Base-by-base conservation (phyloP, 2,797 vertebrate species). In the Acanthurus leucopareius region DNA sequence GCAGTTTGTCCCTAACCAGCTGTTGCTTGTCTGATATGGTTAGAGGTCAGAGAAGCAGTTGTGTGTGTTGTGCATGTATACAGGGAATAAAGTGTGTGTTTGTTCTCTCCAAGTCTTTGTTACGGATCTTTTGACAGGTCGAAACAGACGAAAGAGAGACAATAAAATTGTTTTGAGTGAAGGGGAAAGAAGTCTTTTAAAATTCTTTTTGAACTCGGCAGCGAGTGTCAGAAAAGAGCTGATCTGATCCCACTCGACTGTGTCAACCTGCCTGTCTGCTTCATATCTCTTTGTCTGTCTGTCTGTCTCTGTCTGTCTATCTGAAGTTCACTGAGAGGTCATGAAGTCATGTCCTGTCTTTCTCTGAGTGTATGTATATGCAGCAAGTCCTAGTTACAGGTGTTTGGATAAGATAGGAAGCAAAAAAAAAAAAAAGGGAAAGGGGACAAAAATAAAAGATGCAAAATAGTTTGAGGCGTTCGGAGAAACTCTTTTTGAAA, bases 361-460 rank as follows among this genome's bases (percentile, higher is more conserved):
- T 35, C 48, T 64, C 40, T 0, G 13, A 28, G 16, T 48, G 58
- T 42, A 10, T 25, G 63, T 56, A 4, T 32, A 78, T 58, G 52
- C 32, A 42, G 9, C 1, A 57, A 69, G 32, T 62, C 42, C 52
- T 65, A 19, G 14, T 85, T 77, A 80, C 88, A 89, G 86, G 89
- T 91, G 90, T 86, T 89, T 75, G 74, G 73, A 72, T 60, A 38
- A 85, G 82, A 86, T 80, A 85, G 45, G 48, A 67, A 56, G 52
- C 59, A 72, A 71, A 56, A 22, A 16, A 52, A 40, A 28, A 51
- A 56, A 57, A 32, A 32, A 1, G 32, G 32, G 1, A 32, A 32
- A 32, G 32, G 32, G 32, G 10, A 51, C 17, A n/a, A 51, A 20
- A 77, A 79, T 45, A 69, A 82, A 71, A 75, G 51, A 85, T 75